Evolutionary conservation across 2,797 vertebrate genomes (phyloP).

Genomic region (Myoxocephalus aenaeus): DNA sequence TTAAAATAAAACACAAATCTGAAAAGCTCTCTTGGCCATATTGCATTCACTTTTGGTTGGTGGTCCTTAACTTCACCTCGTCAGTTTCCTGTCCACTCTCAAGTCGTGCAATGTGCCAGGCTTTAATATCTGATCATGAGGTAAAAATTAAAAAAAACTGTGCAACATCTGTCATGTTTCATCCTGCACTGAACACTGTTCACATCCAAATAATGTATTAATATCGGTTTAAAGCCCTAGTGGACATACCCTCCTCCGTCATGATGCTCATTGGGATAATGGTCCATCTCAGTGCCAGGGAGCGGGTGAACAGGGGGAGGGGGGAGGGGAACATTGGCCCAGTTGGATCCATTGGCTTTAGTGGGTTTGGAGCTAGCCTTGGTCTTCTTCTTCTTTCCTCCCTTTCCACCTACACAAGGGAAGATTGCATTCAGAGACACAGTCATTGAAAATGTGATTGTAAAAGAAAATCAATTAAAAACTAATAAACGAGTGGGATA

Average conservation of each 20-base stretch:
- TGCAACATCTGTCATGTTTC: neutral
- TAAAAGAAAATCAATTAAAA: slow-evolving; percentile 57
- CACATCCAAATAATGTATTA: neutral
- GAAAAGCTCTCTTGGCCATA: neutral
- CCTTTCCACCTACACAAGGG: slow-evolving; percentile 91
- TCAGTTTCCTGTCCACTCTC: neutral
- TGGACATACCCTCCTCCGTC: slow-evolving; percentile 89
- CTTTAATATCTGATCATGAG: neutral
- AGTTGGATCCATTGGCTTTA: slow-evolving; percentile 95
- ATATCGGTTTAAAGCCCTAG: neutral
- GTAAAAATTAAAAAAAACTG: neutral
- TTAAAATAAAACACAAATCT: neutral
- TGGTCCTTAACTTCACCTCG: neutral
- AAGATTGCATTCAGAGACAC: slow-evolving; percentile 30
- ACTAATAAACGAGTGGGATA: slow-evolving; percentile 31
- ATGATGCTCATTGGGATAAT: slow-evolving; percentile 92
- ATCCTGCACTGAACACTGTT: neutral
- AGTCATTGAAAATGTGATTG: slow-evolving; percentile 39
- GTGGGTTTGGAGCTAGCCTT: slow-evolving; percentile 91
- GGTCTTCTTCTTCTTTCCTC: slow-evolving; percentile 99
- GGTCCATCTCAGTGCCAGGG: slow-evolving; percentile 96
- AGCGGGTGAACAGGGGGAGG: slow-evolving; percentile 96
- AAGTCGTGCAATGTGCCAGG: neutral
- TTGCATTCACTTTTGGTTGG: neutral
- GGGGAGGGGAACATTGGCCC: slow-evolving; percentile 96